A percentile compares a stretch with the other conserved stretches of the same genome.
Conservation (phyloP, 2,888 invertebrate genomes). For the Tetragonisca angustula region DNA sequence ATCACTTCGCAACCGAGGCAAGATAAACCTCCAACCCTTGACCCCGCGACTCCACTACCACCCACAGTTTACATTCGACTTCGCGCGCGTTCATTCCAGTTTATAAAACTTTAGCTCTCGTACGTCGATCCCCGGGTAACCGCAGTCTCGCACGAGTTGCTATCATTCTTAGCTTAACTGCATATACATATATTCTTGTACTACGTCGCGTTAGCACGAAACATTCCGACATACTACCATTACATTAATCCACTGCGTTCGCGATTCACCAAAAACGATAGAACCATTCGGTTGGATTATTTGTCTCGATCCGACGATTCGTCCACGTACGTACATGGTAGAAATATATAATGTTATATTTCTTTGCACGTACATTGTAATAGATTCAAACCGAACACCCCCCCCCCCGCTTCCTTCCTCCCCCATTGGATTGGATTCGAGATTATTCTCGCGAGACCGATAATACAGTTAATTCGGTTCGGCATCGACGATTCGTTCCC, state of each 20-base stretch:
- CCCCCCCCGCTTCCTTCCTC: too few species aligned
- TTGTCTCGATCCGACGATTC: background rate
- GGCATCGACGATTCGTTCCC: slow-evolving; percentile 30
- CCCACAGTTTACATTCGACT: slow-evolving; percentile 70
- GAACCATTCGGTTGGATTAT: background rate
- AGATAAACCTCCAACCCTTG: slow-evolving; percentile 75
- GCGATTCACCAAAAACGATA: background rate
- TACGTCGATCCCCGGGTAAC: slow-evolving; percentile 47
- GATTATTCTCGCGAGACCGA: slow-evolving; percentile 18
- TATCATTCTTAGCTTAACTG: slow-evolving; percentile 42
- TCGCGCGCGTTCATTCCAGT: slow-evolving; percentile 73
- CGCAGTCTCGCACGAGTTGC: slow-evolving; percentile 47
- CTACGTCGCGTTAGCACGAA: slow-evolving; percentile 36
- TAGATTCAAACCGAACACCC: slow-evolving; percentile 12
- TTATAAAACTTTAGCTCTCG: slow-evolving; percentile 72
- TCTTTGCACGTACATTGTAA: background rate
- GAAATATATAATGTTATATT: too few species aligned
- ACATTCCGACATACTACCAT: slow-evolving; percentile 15
- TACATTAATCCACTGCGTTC: background rate
- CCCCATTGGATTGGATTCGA: background rate
- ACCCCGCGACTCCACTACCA: slow-evolving; percentile 65
- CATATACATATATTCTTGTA: background rate
- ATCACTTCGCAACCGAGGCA: slow-evolving; percentile 73
- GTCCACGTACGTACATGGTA: background rate
- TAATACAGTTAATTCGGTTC: slow-evolving; percentile 44